These are phyloP conservation scores for Prunella himalayana DNA, from an alignment of 2,113 vertebrate genomes.

Conservation along the genomic window DNA sequence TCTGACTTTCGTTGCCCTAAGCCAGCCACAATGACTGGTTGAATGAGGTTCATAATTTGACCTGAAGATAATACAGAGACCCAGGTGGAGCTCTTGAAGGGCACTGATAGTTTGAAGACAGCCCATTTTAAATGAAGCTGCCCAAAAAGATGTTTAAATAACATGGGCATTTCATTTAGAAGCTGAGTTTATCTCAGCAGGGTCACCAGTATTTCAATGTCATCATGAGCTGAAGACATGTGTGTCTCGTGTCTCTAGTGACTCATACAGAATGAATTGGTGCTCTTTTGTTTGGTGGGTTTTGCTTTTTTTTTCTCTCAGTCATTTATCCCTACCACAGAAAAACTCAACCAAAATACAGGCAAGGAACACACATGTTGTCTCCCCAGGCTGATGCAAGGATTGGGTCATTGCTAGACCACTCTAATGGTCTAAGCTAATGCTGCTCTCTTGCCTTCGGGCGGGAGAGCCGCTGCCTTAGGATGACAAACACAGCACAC, in stretches of 20 bases:
- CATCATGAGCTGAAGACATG: not conserved
- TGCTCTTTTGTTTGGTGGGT: not conserved
- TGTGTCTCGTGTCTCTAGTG: not conserved
- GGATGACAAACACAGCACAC: fast-evolving
- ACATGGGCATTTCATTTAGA: not conserved
- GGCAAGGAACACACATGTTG: not conserved
- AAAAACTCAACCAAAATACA: not conserved
- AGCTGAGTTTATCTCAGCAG: not conserved
- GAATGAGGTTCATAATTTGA: not conserved
- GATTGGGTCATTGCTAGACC: not conserved
- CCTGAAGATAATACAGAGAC: not conserved
- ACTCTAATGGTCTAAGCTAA: not conserved
- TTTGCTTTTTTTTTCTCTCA: not conserved
- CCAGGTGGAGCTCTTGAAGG: not conserved
- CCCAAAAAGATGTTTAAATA: not conserved
- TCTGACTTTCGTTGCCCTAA: not conserved
- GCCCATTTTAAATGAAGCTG: not conserved
- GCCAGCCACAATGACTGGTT: not conserved
- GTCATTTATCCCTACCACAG: not conserved
- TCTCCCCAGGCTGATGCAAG: not conserved
- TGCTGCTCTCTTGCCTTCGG: not conserved
- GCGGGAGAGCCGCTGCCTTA: fast-evolving
- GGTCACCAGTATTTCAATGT: not conserved
- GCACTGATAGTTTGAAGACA: not conserved
- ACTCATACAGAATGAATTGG: not conserved